Conservation (phyloP, 2,888 invertebrate species). For the Psylliodes chrysocephalus region DNA sequence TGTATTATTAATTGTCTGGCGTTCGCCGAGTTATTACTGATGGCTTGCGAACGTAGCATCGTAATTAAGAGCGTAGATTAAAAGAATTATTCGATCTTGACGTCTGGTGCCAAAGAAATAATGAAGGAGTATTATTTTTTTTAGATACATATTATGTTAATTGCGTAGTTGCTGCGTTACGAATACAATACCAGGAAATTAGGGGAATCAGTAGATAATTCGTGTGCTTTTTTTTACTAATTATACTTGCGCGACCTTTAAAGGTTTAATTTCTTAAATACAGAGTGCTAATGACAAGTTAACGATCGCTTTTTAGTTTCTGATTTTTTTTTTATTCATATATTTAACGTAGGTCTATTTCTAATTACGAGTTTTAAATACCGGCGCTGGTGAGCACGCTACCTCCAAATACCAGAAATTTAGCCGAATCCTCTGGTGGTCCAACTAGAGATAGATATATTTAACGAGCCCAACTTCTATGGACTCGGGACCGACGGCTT, state of each 20-base stretch:
- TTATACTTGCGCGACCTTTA: neutral
- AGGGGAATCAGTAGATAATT: neutral
- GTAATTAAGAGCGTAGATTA: neutral
- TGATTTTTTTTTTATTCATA: no score
- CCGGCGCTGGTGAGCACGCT: no score
- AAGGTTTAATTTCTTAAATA: neutral
- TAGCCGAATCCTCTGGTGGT: no score
- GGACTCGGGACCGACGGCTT: no score
- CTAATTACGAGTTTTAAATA: no score
- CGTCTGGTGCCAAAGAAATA: neutral
- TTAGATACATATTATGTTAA: neutral
- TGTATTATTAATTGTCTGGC: conserved; percentile 5
- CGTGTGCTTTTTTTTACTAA: no score
- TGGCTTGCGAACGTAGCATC: neutral
- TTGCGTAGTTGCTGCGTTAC: neutral
- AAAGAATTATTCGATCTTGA: conserved; percentile 1
- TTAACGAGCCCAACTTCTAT: no score
- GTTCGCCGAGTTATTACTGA: conserved; percentile 14
- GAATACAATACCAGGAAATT: neutral
- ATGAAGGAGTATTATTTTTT: neutral
- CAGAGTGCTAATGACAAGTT: no score
- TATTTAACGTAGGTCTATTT: no score
- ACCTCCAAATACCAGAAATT: no score
- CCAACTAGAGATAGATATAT: no score
- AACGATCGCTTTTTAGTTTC: no score